Evolutionary conservation across 2,888 invertebrate species (phyloP).

Genomic region (Lasioglossum malachurum): DNA sequence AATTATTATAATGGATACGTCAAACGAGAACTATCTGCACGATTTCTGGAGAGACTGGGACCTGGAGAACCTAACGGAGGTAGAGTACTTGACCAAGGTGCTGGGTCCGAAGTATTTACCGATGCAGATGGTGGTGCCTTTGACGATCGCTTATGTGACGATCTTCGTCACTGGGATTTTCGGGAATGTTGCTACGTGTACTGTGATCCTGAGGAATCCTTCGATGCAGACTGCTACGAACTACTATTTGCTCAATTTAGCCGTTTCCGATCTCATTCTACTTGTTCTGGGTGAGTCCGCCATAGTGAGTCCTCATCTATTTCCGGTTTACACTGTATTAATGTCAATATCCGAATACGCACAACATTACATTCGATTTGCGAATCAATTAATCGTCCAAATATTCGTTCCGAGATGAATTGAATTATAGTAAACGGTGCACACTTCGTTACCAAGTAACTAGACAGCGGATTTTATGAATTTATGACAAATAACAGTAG

Average conservation of each 20-base stretch:
- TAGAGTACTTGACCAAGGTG: constrained; percentile 80
- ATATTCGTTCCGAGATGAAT: no score
- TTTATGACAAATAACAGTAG: no score
- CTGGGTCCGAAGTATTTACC: constrained; percentile 85
- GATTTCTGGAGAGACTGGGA: constrained; percentile 75
- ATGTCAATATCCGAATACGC: no score
- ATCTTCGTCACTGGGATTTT: constrained; percentile 94
- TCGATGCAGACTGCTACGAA: constrained; percentile 96
- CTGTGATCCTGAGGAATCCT: constrained; percentile 92
- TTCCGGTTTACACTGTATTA: no score
- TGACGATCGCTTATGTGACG: constrained; percentile 90
- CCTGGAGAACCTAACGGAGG: constrained; percentile 80
- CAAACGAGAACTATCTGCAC: constrained; percentile 57
- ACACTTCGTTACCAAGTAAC: no score
- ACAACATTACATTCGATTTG: no score
- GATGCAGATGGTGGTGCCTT: constrained; percentile 83
- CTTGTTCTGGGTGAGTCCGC: constrained; percentile 91
- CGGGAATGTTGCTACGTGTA: constrained; percentile 94
- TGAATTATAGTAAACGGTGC: no score
- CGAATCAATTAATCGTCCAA: no score
- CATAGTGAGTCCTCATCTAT: not conserved
- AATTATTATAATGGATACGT: constrained; percentile 56
- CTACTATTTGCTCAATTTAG: constrained; percentile 95
- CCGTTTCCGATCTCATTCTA: constrained; percentile 93
- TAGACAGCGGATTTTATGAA: no score